A percentile compares a stretch with the other conserved stretches of the same genome.
These are phyloP conservation scores for Mus caroli DNA, from an alignment of 2,797 vertebrate genomes.

Conservation along the genomic window DNA sequence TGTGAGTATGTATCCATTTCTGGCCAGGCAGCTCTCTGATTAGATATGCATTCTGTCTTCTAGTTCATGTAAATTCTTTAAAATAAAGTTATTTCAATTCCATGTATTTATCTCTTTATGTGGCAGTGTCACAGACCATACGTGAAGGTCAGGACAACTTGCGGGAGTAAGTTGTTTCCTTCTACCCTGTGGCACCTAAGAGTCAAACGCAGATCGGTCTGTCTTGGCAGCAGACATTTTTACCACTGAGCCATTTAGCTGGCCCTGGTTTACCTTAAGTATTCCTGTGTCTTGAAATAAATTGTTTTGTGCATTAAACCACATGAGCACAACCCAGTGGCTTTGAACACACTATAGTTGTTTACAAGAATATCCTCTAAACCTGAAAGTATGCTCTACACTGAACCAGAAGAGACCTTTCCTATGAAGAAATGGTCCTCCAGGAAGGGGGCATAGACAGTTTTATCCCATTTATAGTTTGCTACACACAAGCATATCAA, in stretches of 20 bases:
- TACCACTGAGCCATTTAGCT: neutral
- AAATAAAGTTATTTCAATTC: neutral
- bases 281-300: neutral
- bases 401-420: neutral
- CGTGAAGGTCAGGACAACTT: neutral
- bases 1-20: neutral
- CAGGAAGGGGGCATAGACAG: constrained; percentile 33
- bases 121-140: neutral
- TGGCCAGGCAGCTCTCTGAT: neutral
- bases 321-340: neutral
- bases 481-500: neutral
- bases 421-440: neutral
- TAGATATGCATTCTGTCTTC: neutral
- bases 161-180: neutral
- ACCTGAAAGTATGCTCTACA: neutral
- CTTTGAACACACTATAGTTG: neutral
- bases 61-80: neutral
- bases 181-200: neutral
- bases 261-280: neutral
- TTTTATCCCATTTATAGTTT: constrained; percentile 25
- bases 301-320: neutral
- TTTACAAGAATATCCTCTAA: neutral
- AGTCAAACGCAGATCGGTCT: neutral
- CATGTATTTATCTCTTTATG: neutral
- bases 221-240: neutral